A percentile compares a stretch with the other conserved stretches of the same genome.
Conservation (phyloP, 2,113 vertebrate genomes). For the Glaucidium brasilianum region DNA sequence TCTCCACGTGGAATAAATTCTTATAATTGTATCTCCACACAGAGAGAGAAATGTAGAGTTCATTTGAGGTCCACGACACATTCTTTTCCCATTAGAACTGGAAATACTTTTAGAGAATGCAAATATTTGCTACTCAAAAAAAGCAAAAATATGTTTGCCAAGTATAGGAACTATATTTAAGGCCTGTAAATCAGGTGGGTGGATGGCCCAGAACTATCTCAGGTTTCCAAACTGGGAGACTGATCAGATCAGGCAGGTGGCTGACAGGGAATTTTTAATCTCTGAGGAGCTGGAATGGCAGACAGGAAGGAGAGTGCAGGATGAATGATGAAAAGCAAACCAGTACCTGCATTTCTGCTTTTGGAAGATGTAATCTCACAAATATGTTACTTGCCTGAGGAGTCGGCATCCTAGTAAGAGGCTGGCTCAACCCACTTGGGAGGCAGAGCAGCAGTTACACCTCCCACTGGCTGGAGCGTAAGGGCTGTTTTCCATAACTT, state of each 20-base stretch:
- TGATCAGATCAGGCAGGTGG: rapidly evolving
- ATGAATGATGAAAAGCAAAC: constrained; percentile 10
- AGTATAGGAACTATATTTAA: neutral
- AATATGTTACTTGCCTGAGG: constrained; percentile 20
- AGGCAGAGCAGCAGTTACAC: neutral
- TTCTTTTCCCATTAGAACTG: neutral
- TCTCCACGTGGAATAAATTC: neutral
- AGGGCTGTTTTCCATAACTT: neutral
- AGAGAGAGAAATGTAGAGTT: neutral
- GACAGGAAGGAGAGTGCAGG: neutral
- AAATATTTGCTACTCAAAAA: neutral
- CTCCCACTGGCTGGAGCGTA: neutral
- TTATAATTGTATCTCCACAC: neutral
- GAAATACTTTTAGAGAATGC: neutral
- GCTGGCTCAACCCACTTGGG: neutral
- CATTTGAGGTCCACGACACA: neutral
- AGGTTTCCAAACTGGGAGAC: neutral
- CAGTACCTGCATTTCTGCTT: constrained; percentile 10
- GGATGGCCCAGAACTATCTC: neutral
- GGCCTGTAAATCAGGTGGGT: neutral
- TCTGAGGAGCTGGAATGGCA: neutral
- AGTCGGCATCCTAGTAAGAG: neutral
- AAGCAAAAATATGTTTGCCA: neutral
- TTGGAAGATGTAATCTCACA: constrained; percentile 18
- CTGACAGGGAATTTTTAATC: neutral